Base-by-base conservation (phyloP, 2,113 vertebrate genomes). In the Picathartes gymnocephalus region DNA sequence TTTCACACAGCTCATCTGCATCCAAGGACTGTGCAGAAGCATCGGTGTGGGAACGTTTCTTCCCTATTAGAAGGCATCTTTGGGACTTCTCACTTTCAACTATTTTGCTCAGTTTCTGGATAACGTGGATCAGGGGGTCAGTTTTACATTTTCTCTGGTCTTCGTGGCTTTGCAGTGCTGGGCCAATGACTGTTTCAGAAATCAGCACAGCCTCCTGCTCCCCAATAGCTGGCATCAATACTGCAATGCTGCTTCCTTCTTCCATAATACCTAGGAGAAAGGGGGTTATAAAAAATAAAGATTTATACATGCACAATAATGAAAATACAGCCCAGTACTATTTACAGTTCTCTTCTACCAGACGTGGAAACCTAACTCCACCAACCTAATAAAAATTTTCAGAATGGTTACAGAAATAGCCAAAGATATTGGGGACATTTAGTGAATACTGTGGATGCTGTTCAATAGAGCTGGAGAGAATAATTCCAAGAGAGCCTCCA, bases 91-190 rank as follows among this genome's bases (percentile, higher is more conserved):
- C 98, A 39, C 94, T 98, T 94, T 99, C 99, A 66, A 99, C 99
- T 48, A 99, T 99, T 97, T 98, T 99, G 97, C 98, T 99, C 92
- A 99, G 98, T 86, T 99, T 99, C 96, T 99, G 98, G 44, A 99
- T 99, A 82, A 99, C 99, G 24, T 99, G 98, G 92, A 99, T 99
- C 58, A 99, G 98, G 7, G 99, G 99, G 81, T 99, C 98, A 3
- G 98, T 97, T 65, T 98, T 98, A 88, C 97, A 96, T 97, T 97
- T 98, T 9, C 85, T 96, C 92, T 96, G 96, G 48, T 97, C 93
- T 79, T 97, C 86, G 2, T 54, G 47, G 58, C 64, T 92, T 79
- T 98, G 96, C 72, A 98, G 71, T 4, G 97, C 88, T 40, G 98
- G 62, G 73, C 90, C 95, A 89, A 97, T 92, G 68, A 97, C 93